Evolutionary conservation across 2,888 invertebrate genomes (phyloP).

Genomic region (Drosophila barbarae): DNA sequence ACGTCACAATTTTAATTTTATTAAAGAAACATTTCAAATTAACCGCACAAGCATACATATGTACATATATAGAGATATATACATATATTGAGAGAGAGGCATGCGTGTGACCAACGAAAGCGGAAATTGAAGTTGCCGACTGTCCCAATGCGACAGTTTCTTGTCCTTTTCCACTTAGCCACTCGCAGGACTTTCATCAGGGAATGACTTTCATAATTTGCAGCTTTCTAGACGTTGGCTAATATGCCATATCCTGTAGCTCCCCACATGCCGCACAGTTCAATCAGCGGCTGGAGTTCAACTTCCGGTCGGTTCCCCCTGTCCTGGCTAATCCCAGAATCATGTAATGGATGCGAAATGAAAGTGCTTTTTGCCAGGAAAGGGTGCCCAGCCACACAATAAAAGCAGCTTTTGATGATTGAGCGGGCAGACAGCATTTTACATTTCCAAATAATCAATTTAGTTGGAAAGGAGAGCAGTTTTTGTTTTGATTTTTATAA

Average conservation of each 20-base stretch:
- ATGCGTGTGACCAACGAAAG: constrained; percentile 40
- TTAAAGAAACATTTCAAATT: constrained; percentile 76
- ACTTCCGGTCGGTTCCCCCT: constrained; percentile 19
- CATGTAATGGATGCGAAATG: constrained; percentile 14
- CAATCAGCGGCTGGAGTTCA: constrained; percentile 34
- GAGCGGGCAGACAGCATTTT: neutral
- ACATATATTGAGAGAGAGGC: constrained; percentile 3
- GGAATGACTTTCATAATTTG: constrained; percentile 64
- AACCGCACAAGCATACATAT: constrained; percentile 51
- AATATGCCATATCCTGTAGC: constrained; percentile 45
- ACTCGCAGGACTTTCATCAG: constrained; percentile 24
- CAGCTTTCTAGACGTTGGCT: constrained; percentile 37
- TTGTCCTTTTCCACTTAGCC: constrained; percentile 13
- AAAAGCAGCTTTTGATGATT: constrained; percentile 2
- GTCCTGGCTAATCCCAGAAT: constrained; percentile 13
- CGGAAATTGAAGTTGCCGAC: constrained; percentile 60
- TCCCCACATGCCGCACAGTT: constrained; percentile 2
- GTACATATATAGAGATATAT: neutral
- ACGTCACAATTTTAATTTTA: constrained; percentile 77
- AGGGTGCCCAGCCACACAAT: neutral
- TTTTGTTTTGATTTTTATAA: neutral
- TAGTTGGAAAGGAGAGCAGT: neutral
- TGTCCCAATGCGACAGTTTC: constrained; percentile 43
- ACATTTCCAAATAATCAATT: neutral
- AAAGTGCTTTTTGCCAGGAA: constrained; percentile 1